phyloP scores from a whole-genome alignment of 1,140 invertebrate species.

The Whitmania pigra region DNA sequence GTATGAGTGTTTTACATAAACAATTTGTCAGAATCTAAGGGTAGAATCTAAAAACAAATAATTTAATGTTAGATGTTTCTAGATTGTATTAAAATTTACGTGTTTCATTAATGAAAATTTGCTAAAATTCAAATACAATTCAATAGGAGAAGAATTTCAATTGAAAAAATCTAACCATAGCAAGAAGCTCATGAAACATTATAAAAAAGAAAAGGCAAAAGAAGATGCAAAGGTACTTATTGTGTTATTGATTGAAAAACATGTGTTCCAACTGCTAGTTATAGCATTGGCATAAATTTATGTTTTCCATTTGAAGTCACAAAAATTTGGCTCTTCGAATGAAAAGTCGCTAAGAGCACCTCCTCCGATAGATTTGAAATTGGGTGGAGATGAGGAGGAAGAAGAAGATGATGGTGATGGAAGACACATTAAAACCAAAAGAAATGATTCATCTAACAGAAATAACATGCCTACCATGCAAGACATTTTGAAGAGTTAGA shows the following conservation, averaged over 20 bases:
- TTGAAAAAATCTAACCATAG: slow-evolving; percentile 12
- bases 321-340: too few species aligned
- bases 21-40: too few species aligned
- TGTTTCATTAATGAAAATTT: too few species aligned
- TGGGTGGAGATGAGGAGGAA: slow-evolving; percentile 43
- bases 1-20: too few species aligned
- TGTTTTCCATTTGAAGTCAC: too few species aligned
- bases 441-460: slow-evolving; percentile 27
- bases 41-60: too few species aligned
- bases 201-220: slow-evolving; percentile 51
- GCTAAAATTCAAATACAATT: too few species aligned
- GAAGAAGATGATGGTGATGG: slow-evolving; percentile 34
- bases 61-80: too few species aligned
- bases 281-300: too few species aligned
- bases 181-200: not conserved
- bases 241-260: not conserved
- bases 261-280: too few species aligned
- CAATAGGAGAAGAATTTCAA: not conserved
- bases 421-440: slow-evolving; percentile 18
- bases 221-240: slow-evolving; percentile 33
- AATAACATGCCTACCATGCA: slow-evolving; percentile 27
- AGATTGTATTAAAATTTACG: too few species aligned
- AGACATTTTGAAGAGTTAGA: slow-evolving; percentile 33
- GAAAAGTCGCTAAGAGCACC: not conserved
- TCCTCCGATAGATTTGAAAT: not conserved